These are phyloP conservation scores for Acromyrmex echinatior DNA, from an alignment of 1,140 invertebrate species.

Conservation along the genomic window DNA sequence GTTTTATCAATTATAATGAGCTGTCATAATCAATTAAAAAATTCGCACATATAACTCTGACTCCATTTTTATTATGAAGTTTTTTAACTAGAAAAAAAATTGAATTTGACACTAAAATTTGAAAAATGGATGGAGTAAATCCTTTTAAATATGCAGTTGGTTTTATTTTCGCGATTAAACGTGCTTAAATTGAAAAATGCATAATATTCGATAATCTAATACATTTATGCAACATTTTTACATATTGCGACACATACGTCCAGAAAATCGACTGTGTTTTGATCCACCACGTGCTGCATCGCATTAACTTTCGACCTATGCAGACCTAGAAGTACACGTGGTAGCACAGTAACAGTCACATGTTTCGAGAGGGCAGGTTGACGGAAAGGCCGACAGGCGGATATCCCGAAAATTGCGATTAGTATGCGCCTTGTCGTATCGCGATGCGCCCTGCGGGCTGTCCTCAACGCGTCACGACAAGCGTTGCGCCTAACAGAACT, in stretches of 20 bases:
- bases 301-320: conserved; percentile 18
- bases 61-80: neutral
- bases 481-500: conserved; percentile 74
- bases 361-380: conserved; percentile 15
- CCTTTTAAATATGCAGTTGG: neutral
- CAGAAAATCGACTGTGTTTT: neutral
- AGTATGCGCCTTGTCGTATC: conserved; percentile 83
- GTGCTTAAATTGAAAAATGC: neutral
- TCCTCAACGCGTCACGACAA: conserved; percentile 78
- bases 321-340: neutral
- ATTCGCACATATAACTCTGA: neutral
- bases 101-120: neutral
- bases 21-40: neutral
- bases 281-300: conserved; percentile 25
- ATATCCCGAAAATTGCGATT: conserved; percentile 76
- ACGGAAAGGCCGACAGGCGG: conserved; percentile 26
- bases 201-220: neutral
- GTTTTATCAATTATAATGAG: neutral
- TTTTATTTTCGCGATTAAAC: neutral
- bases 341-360: neutral
- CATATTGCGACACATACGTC: neutral
- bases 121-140: neutral
- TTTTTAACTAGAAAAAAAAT: neutral
- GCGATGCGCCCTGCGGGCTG: conserved; percentile 74
- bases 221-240: conserved; percentile 40